These are phyloP conservation scores for Microtus montanus DNA, from an alignment of 2,113 vertebrate genomes.

Conservation along the genomic window DNA sequence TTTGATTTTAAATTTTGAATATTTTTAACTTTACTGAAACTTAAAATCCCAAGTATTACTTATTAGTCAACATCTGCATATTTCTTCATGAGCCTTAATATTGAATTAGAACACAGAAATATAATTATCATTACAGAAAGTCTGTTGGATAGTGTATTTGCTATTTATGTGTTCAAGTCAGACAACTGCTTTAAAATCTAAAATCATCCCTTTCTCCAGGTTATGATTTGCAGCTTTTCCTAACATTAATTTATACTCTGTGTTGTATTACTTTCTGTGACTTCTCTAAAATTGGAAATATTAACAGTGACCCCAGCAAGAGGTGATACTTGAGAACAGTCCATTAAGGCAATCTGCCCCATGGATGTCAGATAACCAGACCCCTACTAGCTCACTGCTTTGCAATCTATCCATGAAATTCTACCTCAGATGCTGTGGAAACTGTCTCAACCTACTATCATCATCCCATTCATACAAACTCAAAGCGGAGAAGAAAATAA, in stretches of 20 bases:
- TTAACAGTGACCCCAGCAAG: neutral
- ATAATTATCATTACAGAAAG: neutral
- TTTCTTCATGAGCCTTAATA: neutral
- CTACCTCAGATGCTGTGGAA: neutral
- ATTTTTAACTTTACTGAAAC: conserved; percentile 7
- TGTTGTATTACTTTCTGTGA: neutral
- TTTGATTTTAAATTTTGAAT: conserved; percentile 5
- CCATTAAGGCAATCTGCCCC: neutral
- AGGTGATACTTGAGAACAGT: neutral
- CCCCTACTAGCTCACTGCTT: neutral
- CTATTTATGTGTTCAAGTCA: neutral
- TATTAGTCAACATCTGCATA: neutral
- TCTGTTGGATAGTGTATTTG: neutral
- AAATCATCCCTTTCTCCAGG: neutral
- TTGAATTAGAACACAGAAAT: neutral
- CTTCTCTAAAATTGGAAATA: neutral
- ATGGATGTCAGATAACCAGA: neutral
- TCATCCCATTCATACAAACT: neutral
- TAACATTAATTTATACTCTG: neutral
- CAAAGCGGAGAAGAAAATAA: neutral
- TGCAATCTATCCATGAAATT: neutral
- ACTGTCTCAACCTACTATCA: neutral
- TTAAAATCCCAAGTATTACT: neutral
- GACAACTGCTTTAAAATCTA: neutral
- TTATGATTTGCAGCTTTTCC: neutral